Base-by-base conservation (phyloP, 2,888 invertebrate species). In the Eristalinus sepulchralis region DNA sequence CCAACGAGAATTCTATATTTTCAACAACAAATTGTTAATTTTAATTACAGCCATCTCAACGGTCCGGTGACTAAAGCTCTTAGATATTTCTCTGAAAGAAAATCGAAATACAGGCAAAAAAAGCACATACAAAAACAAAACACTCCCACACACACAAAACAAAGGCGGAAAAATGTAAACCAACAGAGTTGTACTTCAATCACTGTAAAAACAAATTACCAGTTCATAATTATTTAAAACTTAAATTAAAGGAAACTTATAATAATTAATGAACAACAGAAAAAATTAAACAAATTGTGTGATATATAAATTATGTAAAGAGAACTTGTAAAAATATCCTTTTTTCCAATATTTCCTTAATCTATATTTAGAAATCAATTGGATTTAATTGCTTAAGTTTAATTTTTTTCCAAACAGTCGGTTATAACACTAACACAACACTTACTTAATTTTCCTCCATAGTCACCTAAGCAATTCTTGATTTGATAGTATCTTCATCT, bases 61-160 rank as follows among this genome's bases (percentile, higher is more conserved):
- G 92, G 92, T 92, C 92, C 92, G 92, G 92, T 92, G 92, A 92
- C 92, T 92, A 92, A 91, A 91, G 90, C 90, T 88, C 80, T 86
- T 83, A 77, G 75, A 72, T 84, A 82, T 66, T 75, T 59, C 60
- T 67, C 59, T 59, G 75, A 71, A 55, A 47, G 47, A 47, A 34
- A 8, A 34, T 10, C 34, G 10, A 34, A 34, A 47, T 47, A 47
- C 47, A 47, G 47, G 47, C 47, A 17, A 1, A 17, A 47, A 47
- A 47, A 27, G 27, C 27, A 27, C 27, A 27, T 27, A 33, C 24
- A 70, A 89, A 88, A 81, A 82, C 81, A 83, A 79, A 88, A 47
- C 55, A 81, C 77, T 89, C 75, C 59, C 27, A 57, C 34, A 81
- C 33, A 27, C 24, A 59, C 17, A 81, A 22, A 27, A 73, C 20